Evolutionary conservation across 1,140 invertebrate species (phyloP), one percentile per base, ranked within the genome.

Genomic region (Trichonephila inaurata): DNA sequence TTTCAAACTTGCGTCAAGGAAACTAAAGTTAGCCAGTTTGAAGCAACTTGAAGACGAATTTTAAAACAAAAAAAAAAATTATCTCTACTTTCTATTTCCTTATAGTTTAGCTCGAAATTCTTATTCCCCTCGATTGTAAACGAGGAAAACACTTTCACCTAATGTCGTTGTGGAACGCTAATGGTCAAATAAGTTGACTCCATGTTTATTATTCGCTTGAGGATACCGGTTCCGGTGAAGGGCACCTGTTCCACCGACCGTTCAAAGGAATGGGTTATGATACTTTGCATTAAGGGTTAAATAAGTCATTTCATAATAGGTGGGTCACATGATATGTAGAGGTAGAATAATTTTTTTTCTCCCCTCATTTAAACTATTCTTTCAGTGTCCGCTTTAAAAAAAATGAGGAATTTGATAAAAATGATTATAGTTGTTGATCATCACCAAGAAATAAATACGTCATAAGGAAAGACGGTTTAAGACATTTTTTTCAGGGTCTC

Each of bases 11-110:
- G 33, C 24, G 24, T 88, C 33, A 61, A 64, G 86, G 5, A 88
- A 88, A 88, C 24, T 88, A 61, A 88, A 19, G 21, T n/a, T 40
- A 8, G 60, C 86, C 86, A 88, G 86, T 6, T 88, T 88, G n/a
- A 44, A 64, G 16, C 61, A 64, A 64, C 40, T 60, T 33, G 61
- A 14, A 14, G 28, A 88, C 64, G 86, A 58, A 62, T 21, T 19
- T 28, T 33, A 44, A 87, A 64, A 66, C 16, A 83, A 83, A 10
- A 66, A 58, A n/a, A 85, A 60, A 58, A 10, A 61, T 24, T 21
- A 21, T 83, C 40, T 7, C 72, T 33, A 77, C 72, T 82, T 44
- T n/a, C 10, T 16, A 0, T 85, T 85, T 77, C 72, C 72, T 77
- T 77, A 40, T 77, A 6, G 16, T 28, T 77, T 6, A n/a, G 14